A percentile compares a stretch with the other conserved stretches of the same genome.
Conservation (phyloP, 2,888 invertebrate genomes). For the Lasioglossum villosulum region DNA sequence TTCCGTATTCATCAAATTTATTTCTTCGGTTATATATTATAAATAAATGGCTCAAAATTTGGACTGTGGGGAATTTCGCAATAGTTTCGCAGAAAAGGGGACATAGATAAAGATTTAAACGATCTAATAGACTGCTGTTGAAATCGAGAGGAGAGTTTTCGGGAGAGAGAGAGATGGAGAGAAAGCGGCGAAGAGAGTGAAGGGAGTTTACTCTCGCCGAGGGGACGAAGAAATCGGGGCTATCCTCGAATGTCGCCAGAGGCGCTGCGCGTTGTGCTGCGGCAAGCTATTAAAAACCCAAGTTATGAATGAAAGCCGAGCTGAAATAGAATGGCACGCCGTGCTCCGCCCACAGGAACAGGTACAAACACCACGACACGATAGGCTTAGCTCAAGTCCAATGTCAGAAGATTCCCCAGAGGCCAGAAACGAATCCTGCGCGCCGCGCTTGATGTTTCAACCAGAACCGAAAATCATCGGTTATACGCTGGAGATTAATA, state of each 20-base stretch:
- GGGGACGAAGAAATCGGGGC: constrained; percentile 61
- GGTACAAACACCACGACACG: constrained; percentile 67
- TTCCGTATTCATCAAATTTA: too few relatives aligned
- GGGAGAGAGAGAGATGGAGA: background rate
- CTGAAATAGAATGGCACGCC: constrained; percentile 83
- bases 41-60: too few relatives aligned
- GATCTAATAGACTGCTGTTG: background rate
- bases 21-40: too few relatives aligned
- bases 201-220: constrained; percentile 17
- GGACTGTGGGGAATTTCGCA: too few relatives aligned
- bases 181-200: background rate
- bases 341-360: constrained; percentile 81
- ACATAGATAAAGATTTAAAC: constrained; percentile 9
- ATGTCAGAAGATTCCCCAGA: constrained; percentile 66
- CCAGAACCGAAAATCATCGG: constrained; percentile 30
- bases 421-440: constrained; percentile 49
- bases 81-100: background rate
- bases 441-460: constrained; percentile 25
- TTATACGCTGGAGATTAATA: background rate
- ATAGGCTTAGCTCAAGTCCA: constrained; percentile 65
- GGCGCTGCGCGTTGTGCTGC: constrained; percentile 70
- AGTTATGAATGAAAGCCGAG: constrained; percentile 84
- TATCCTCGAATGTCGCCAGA: constrained; percentile 70
- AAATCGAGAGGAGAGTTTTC: constrained; percentile 19
- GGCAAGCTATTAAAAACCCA: constrained; percentile 82